Evolutionary conservation across 2,113 vertebrate species (phyloP).

Genomic region (Uria aalge): DNA sequence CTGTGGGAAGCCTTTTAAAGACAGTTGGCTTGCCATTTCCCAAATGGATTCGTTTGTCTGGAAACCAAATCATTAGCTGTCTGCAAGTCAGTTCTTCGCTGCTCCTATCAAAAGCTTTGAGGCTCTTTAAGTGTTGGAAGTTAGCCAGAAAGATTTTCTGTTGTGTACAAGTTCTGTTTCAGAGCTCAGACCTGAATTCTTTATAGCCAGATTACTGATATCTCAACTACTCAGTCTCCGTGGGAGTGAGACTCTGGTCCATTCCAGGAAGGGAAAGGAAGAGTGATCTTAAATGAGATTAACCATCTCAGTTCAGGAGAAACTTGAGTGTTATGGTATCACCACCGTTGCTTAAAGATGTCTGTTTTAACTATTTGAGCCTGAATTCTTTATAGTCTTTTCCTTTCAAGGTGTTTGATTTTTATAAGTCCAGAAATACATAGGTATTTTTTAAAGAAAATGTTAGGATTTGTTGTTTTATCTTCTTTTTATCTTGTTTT

Average conservation of each 20-base stretch:
- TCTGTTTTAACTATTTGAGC: neutral
- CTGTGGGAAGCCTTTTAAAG: constrained; percentile 47
- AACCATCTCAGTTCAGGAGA: neutral
- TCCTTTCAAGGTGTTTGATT: neutral
- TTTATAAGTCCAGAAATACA: neutral
- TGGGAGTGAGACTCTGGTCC: neutral
- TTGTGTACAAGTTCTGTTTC: neutral
- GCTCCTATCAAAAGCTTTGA: constrained; percentile 43
- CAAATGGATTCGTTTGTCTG: constrained; percentile 61
- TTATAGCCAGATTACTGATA: constrained; percentile 32
- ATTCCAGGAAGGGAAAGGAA: neutral
- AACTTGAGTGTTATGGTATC: neutral
- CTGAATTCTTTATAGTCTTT: neutral
- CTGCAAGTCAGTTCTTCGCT: neutral
- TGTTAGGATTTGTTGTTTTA: neutral
- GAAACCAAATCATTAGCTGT: constrained; percentile 59
- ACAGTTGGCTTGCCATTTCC: constrained; percentile 35
- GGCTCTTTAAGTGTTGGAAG: constrained; percentile 28
- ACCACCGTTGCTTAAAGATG: neutral
- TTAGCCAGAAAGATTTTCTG: constrained; percentile 41
- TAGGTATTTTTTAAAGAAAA: neutral
- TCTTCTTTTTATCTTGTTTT: neutral
- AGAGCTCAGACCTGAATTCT: constrained; percentile 42
- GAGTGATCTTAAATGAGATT: neutral
- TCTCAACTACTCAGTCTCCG: neutral